phyloP scores from a whole-genome alignment of 64 coral and sea anemone species.

The Anthopleura sola region DNA sequence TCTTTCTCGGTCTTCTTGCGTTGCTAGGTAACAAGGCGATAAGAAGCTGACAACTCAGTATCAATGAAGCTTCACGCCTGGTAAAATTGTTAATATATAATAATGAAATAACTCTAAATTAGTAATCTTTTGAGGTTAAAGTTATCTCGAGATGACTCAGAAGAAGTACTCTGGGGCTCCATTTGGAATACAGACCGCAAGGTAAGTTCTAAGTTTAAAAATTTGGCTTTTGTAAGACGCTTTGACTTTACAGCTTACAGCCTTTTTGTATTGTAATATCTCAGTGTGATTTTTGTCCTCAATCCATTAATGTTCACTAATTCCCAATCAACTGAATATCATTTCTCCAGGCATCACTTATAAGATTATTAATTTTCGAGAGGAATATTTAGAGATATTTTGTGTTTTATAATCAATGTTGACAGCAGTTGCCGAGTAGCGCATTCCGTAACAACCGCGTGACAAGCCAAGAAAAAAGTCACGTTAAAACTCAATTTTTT shows the following conservation, averaged over 20 bases:
- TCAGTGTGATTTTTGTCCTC: not conserved
- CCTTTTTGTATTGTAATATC: not conserved
- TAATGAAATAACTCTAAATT: not conserved
- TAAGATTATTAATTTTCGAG: not conserved
- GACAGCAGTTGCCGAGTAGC: not conserved
- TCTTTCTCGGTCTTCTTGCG: not conserved
- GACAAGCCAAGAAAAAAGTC: not conserved
- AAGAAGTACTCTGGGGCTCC: slow-evolving; percentile 91
- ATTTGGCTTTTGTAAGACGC: not conserved
- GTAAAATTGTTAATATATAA: not conserved
- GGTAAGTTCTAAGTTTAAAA: slow-evolving; percentile 47
- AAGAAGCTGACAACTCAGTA: not conserved
- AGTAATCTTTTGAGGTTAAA: not conserved
- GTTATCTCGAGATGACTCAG: slow-evolving; percentile 58
- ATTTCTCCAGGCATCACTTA: not conserved
- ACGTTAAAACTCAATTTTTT: not conserved
- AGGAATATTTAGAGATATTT: not conserved
- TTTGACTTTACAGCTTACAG: not conserved
- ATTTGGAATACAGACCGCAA: slow-evolving; percentile 91
- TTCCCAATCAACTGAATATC: not conserved
- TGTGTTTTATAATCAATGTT: not conserved
- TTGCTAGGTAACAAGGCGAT: slow-evolving; percentile 16
- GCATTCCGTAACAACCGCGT: not conserved
- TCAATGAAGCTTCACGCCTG: slow-evolving; percentile 33
- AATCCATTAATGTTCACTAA: not conserved